Conservation (phyloP, 2,888 invertebrate species). For the Lycophotia porphyrea region DNA sequence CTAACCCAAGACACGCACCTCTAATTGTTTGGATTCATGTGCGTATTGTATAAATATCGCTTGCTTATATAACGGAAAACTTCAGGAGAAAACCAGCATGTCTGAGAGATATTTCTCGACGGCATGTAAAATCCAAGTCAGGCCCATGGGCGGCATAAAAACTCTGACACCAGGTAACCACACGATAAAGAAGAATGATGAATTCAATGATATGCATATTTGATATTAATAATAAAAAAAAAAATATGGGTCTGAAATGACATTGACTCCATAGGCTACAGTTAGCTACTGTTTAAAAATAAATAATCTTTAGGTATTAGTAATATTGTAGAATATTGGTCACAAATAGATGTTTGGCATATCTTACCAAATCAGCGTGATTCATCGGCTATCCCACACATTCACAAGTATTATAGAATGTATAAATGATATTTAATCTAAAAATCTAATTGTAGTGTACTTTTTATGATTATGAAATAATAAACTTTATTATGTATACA, state of each 20-base stretch:
- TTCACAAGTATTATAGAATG: slow-evolving; percentile 2
- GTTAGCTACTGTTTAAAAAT: background rate
- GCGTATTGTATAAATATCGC: no score
- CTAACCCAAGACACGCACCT: no score
- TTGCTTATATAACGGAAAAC: no score
- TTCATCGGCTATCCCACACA: background rate
- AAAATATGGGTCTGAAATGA: background rate
- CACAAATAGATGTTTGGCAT: background rate
- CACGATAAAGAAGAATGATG: no score
- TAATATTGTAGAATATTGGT: background rate
- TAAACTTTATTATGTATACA: background rate
- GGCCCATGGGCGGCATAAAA: no score
- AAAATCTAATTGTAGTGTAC: background rate
- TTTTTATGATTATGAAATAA: slow-evolving; percentile 14
- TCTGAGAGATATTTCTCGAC: no score
- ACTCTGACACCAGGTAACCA: no score
- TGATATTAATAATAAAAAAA: no score
- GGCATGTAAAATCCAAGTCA: no score
- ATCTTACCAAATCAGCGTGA: background rate
- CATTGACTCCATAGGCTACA: no score
- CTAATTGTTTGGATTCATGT: no score
- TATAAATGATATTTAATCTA: slow-evolving; percentile 3
- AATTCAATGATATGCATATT: background rate
- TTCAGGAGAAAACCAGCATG: no score
- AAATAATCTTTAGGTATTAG: background rate